phyloP scores from a whole-genome alignment of 2,797 vertebrate genomes.

The Chrysocyon brachyurus region DNA sequence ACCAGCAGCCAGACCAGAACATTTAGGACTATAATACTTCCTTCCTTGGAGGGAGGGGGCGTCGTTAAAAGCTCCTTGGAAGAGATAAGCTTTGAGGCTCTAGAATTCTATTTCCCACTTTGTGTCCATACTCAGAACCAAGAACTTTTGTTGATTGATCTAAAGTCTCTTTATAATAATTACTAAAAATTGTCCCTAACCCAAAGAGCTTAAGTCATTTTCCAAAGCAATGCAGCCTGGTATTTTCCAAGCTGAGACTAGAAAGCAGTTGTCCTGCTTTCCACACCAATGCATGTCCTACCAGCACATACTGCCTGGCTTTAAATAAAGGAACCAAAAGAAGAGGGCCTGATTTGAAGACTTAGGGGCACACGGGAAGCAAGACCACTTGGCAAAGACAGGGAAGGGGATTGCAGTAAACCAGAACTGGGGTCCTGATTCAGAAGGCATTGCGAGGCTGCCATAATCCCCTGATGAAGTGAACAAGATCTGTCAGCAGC shows the following conservation, averaged over 20 bases:
- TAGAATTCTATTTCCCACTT: not conserved
- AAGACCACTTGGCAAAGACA: not conserved
- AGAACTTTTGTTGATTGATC: not conserved
- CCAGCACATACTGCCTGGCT: not conserved
- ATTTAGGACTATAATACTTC: not conserved
- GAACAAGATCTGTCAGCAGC: not conserved
- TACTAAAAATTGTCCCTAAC: not conserved
- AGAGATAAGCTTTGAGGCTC: not conserved
- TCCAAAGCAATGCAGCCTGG: not conserved
- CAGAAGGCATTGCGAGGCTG: not conserved
- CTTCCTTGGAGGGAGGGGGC: not conserved
- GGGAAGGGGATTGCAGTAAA: not conserved
- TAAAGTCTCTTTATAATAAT: not conserved
- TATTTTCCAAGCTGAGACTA: conserved; percentile 11
- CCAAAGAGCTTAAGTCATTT: not conserved
- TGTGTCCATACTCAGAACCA: not conserved
- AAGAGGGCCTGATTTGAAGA: not conserved
- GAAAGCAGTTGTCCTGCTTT: not conserved
- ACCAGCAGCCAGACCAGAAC: not conserved
- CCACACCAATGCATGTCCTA: not conserved
- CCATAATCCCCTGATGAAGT: not conserved
- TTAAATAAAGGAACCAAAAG: not conserved
- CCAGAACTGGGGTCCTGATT: not conserved
- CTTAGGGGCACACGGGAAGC: not conserved
- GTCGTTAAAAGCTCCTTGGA: not conserved